Percentiles rank a stretch among this genome's conserved stretches.
phyloP scores from a whole-genome alignment of 2,888 invertebrate species.

The Chalcis sispes region DNA sequence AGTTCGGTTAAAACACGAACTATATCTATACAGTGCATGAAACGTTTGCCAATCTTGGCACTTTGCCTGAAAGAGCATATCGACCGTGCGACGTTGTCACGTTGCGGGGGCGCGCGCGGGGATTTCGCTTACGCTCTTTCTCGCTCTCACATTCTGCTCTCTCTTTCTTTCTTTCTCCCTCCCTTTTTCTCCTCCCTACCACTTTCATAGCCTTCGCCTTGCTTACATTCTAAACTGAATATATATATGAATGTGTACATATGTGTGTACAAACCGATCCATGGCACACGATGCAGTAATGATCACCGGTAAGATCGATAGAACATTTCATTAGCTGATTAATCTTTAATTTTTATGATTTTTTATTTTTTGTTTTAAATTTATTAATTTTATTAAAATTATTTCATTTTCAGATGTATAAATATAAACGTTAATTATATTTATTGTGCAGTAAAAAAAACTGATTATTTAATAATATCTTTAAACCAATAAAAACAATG shows the following conservation, averaged over 20 bases:
- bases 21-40: constrained; percentile 66
- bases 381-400: too few species aligned
- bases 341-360: too few species aligned
- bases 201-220: constrained; percentile 5
- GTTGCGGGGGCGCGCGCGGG: constrained; percentile 56
- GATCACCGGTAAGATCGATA: constrained; percentile 43
- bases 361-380: too few species aligned
- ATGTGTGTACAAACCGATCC: constrained; percentile 59
- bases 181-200: constrained; percentile 14
- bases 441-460: too few species aligned
- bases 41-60: constrained; percentile 75
- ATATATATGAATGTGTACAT: constrained; percentile 49
- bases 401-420: too few species aligned
- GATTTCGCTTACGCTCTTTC: constrained; percentile 23
- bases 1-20: constrained; percentile 47
- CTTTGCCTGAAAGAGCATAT: constrained; percentile 76
- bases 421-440: too few species aligned
- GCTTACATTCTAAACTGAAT: constrained; percentile 23
- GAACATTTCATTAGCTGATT: constrained; percentile 10
- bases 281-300: constrained; percentile 64
- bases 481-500: too few species aligned
- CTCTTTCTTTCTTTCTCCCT: constrained; percentile 32
- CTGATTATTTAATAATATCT: too few species aligned
- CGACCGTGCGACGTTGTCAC: constrained; percentile 76
- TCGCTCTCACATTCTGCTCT: constrained; percentile 29